phyloP scores from a whole-genome alignment of 1,140 invertebrate genomes.

The Drosophila hydei region DNA sequence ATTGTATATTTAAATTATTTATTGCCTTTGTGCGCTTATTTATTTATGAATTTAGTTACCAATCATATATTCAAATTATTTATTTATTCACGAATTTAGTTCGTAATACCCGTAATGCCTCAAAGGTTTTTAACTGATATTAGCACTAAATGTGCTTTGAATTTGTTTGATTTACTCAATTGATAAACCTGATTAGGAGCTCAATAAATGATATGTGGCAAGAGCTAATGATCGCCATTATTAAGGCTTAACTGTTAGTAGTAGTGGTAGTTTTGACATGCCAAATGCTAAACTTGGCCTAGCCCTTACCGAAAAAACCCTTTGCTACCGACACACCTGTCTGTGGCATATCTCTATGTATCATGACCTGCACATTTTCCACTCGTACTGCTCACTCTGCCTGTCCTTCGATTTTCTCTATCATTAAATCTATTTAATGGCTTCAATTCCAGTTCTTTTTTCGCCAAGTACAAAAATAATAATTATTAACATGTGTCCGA shows the following conservation, averaged over 20 bases:
- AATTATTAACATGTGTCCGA: constrained; percentile 36
- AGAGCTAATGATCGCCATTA: constrained; percentile 9
- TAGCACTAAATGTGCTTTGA: constrained; percentile 27
- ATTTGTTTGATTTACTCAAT: constrained; percentile 28
- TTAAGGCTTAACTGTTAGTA: background rate
- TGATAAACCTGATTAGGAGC: background rate
- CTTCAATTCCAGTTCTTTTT: constrained; percentile 20
- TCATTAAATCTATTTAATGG: constrained; percentile 49
- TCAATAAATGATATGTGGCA: background rate
- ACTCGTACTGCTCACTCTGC: background rate
- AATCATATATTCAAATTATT: constrained; percentile 10
- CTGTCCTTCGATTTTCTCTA: constrained; percentile 8
- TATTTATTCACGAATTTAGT: constrained; percentile 45
- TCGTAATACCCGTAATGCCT: constrained; percentile 14
- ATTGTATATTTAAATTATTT: too few relatives aligned
- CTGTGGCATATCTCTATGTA: background rate
- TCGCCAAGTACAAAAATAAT: constrained; percentile 2
- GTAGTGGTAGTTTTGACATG: constrained; percentile 12
- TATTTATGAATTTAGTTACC: background rate
- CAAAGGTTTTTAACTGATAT: background rate
- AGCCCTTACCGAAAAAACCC: constrained; percentile 3
- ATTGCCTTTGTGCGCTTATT: too few relatives aligned
- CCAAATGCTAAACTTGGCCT: constrained; percentile 8
- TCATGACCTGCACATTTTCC: too few relatives aligned
- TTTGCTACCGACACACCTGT: constrained; percentile 52